Evolutionary conservation across 2,888 invertebrate species (phyloP).

Genomic region (Dendrolimus houi): DNA sequence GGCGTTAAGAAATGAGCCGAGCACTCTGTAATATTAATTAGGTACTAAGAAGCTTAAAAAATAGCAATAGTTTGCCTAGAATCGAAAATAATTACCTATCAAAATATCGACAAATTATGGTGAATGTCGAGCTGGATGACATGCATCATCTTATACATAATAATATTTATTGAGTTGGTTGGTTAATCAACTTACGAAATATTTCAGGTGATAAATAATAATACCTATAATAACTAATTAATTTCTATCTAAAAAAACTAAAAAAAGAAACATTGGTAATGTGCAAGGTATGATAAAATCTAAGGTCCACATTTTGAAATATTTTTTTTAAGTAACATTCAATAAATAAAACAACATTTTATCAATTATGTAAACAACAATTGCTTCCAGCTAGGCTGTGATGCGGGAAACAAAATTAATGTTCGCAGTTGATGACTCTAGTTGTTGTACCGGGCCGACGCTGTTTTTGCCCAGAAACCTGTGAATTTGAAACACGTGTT

Average conservation of each 20-base stretch:
- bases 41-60: slow-evolving; percentile 46
- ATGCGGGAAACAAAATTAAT: slow-evolving; percentile 28
- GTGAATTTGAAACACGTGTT: slow-evolving; percentile 4
- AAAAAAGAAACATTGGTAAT: not conserved
- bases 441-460: slow-evolving; percentile 54
- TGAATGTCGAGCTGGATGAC: slow-evolving; percentile 47
- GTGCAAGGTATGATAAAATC: not conserved
- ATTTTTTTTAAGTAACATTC: not conserved
- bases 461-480: slow-evolving; percentile 61
- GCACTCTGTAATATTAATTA: slow-evolving; percentile 24
- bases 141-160: slow-evolving; percentile 20
- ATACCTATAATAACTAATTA: no score
- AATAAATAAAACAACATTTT: not conserved
- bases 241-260: not conserved
- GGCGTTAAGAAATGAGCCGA: slow-evolving; percentile 13
- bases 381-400: slow-evolving; percentile 30
- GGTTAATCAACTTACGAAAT: not conserved
- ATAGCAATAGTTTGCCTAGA: slow-evolving; percentile 18
- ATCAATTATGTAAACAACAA: not conserved
- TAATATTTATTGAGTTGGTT: not conserved
- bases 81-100: not conserved
- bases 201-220: not conserved
- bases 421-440: slow-evolving; percentile 32
- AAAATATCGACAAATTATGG: not conserved
- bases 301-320: not conserved